Evolutionary conservation across 2,113 vertebrate species (phyloP).

Genomic region (Vulpes lagopus): DNA sequence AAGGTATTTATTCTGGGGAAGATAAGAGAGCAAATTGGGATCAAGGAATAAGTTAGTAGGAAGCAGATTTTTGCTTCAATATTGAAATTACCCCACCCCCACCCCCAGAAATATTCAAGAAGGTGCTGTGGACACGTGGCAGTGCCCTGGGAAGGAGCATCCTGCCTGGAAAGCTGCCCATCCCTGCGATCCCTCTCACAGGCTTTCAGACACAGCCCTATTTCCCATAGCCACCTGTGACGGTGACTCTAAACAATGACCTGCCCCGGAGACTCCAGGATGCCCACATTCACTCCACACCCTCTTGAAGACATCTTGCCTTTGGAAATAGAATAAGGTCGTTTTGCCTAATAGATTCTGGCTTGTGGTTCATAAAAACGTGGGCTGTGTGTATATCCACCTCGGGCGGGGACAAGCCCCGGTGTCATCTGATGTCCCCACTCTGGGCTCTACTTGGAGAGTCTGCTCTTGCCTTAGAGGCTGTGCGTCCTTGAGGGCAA

Average conservation of each 20-base stretch:
- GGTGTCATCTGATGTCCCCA: background rate
- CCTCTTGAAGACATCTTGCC: background rate
- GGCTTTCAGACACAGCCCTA: background rate
- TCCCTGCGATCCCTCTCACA: background rate
- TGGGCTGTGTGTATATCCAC: background rate
- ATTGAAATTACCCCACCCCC: background rate
- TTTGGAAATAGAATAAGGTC: background rate
- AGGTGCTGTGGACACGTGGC: accelerated
- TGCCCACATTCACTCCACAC: background rate
- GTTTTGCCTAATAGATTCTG: background rate
- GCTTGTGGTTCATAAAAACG: background rate
- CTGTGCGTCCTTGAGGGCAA: background rate
- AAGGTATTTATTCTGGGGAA: background rate
- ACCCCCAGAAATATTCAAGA: background rate
- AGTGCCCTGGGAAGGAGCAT: background rate
- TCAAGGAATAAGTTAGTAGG: background rate
- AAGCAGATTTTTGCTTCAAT: background rate
- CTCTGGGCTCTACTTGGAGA: background rate
- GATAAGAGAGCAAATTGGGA: background rate
- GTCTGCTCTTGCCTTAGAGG: background rate
- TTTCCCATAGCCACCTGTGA: background rate
- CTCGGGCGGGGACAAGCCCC: background rate
- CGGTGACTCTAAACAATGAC: background rate
- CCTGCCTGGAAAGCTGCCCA: background rate
- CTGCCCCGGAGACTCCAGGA: background rate